These are phyloP conservation scores for Apotomis turbidana DNA, from an alignment of 2,888 invertebrate species.

Conservation along the genomic window DNA sequence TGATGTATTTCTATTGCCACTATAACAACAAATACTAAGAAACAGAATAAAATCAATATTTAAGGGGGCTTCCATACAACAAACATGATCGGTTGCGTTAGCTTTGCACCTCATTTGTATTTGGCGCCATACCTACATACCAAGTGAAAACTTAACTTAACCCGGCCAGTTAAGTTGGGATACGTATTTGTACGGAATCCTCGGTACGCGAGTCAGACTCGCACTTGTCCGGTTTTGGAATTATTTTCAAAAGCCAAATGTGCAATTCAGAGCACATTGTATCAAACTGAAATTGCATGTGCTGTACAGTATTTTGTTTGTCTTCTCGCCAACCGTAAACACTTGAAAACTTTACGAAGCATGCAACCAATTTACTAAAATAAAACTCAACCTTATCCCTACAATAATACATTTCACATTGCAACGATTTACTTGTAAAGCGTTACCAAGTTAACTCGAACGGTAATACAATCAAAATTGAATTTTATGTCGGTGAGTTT, in stretches of 20 bases:
- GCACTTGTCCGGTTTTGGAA: not conserved
- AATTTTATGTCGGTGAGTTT: not conserved
- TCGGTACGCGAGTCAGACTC: too few relatives aligned
- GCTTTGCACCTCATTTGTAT: too few relatives aligned
- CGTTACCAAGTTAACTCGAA: conserved; percentile 31
- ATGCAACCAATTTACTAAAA: conserved; percentile 8
- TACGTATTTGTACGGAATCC: too few relatives aligned
- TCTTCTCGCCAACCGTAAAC: conserved; percentile 55
- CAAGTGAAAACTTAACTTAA: too few relatives aligned
- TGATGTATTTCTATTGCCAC: too few relatives aligned
- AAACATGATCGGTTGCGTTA: too few relatives aligned
- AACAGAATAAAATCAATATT: too few relatives aligned
- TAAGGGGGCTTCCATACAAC: too few relatives aligned
- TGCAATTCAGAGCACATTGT: conserved; percentile 15
- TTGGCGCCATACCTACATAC: too few relatives aligned
- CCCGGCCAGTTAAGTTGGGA: too few relatives aligned
- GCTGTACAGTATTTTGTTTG: conserved; percentile 52
- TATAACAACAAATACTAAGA: too few relatives aligned
- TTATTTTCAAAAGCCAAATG: conserved; percentile 21
- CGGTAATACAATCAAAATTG: not conserved
- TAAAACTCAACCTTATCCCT: conserved; percentile 35
- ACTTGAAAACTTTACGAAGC: conserved; percentile 48
- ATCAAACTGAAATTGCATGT: conserved; percentile 46
- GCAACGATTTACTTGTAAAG: not conserved
- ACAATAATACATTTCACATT: not conserved